Evolutionary conservation across 2,113 vertebrate species (phyloP).

Genomic region (Periophthalmus modestus): DNA sequence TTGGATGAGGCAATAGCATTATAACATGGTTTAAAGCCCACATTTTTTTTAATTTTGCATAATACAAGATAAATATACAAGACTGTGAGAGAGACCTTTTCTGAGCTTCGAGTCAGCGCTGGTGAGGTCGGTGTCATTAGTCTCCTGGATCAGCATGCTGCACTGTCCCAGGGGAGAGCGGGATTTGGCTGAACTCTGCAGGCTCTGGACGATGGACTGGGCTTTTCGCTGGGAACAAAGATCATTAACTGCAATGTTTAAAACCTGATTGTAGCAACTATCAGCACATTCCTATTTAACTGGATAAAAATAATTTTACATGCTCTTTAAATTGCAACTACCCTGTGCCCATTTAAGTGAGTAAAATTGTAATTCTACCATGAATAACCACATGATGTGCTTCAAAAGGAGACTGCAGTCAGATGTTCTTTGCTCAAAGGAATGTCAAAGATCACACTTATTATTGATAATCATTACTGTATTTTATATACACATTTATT

Average conservation of each 20-base stretch:
- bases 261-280: background rate
- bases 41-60: too few species aligned
- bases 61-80: background rate
- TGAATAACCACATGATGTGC: background rate
- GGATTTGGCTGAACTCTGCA: constrained; percentile 79
- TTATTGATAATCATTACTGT: too few species aligned
- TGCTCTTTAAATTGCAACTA: background rate
- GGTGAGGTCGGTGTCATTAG: constrained; percentile 78
- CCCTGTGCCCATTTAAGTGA: background rate
- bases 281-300: background rate
- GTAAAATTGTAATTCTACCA: background rate
- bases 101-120: constrained; percentile 71
- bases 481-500: too few species aligned
- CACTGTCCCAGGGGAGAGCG: constrained; percentile 86
- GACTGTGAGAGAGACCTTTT: constrained; percentile 70
- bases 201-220: constrained; percentile 78
- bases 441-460: background rate
- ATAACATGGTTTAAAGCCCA: too few species aligned
- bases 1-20: too few species aligned
- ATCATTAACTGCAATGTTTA: background rate
- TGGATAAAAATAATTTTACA: background rate
- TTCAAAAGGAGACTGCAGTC: background rate
- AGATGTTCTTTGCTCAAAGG: background rate
- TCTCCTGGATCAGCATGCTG: constrained; percentile 79
- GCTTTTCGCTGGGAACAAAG: constrained; percentile 70